Conservation (phyloP, 2,888 invertebrate genomes). For the Synergus umbraculus region DNA sequence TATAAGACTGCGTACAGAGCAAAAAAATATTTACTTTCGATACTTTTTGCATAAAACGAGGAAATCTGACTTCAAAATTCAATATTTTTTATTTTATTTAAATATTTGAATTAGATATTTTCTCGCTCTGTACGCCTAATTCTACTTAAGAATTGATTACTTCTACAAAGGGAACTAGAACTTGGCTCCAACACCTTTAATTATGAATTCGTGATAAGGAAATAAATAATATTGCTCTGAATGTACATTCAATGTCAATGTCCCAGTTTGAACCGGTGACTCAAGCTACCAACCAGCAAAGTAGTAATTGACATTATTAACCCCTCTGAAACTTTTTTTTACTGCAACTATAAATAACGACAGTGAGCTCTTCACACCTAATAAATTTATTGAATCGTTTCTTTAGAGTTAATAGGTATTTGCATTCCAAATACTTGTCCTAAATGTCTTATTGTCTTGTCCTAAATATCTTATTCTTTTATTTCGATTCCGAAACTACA, state of each 20-base stretch:
- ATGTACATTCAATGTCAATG: constrained; percentile 20
- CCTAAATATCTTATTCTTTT: neutral
- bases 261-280: neutral
- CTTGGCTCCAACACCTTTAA: neutral
- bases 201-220: neutral
- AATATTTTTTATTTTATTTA: too few species aligned
- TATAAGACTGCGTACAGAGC: too few species aligned
- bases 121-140: too few species aligned
- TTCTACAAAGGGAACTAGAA: too few species aligned
- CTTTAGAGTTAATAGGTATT: neutral
- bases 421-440: neutral
- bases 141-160: too few species aligned
- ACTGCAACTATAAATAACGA: neutral
- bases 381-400: constrained; percentile 4
- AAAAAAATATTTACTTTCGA: too few species aligned
- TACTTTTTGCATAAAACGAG: too few species aligned
- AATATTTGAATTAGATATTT: too few species aligned
- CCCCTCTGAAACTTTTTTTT: constrained; percentile 7
- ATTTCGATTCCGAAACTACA: neutral
- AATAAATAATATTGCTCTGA: neutral
- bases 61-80: too few species aligned
- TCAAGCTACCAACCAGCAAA: constrained; percentile 1
- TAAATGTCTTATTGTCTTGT: neutral
- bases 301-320: constrained; percentile 34
- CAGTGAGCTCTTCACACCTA: neutral